These are phyloP conservation scores for Strix aluco DNA, from an alignment of 2,113 vertebrate species.

Conservation along the genomic window DNA sequence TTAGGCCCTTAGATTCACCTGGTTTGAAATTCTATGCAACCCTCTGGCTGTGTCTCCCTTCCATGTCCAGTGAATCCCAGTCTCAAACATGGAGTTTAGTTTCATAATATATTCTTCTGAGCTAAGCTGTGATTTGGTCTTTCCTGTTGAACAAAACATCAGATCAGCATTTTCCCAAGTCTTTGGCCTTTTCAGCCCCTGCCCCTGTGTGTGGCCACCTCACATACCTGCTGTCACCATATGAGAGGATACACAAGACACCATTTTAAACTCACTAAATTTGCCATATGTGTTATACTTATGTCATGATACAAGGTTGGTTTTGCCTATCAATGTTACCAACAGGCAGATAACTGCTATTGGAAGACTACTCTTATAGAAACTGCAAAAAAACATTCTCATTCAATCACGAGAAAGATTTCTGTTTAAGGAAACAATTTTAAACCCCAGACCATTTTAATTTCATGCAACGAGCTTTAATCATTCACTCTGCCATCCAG, in stretches of 20 bases:
- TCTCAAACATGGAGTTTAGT: background rate
- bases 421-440: background rate
- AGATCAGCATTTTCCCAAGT: background rate
- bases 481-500: conserved; percentile 19
- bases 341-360: background rate
- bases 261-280: background rate
- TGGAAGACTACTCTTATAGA: background rate
- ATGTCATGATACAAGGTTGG: background rate
- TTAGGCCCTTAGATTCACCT: background rate
- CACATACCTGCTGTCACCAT: background rate
- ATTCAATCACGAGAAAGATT: background rate
- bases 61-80: background rate
- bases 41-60: background rate
- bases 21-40: background rate
- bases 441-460: background rate
- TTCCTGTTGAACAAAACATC: background rate
- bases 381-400: background rate
- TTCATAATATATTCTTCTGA: background rate
- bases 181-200: background rate
- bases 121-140: background rate
- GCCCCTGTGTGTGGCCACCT: rapidly evolving
- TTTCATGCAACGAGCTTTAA: background rate
- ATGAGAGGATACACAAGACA: background rate
- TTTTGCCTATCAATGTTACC: background rate
- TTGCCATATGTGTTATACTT: background rate